These are phyloP conservation scores for Lucifuga dentata DNA, from an alignment of 2,113 vertebrate genomes.

Conservation along the genomic window DNA sequence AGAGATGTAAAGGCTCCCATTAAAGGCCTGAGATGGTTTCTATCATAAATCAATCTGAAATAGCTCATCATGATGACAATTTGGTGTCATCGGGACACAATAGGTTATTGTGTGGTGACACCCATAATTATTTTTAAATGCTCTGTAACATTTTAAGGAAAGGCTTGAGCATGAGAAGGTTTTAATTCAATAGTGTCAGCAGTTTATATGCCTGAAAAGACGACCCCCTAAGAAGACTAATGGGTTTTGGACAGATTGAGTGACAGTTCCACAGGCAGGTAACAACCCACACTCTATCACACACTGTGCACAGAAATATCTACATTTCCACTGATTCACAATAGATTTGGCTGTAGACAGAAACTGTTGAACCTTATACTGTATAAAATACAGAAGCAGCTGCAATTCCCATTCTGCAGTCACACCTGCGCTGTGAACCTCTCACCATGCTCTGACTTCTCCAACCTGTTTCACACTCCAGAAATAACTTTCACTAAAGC, in stretches of 20 bases:
- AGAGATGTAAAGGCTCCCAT: neutral
- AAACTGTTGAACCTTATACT: too few relatives aligned
- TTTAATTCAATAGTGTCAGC: too few relatives aligned
- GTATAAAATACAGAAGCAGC: neutral
- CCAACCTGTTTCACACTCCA: conserved; percentile 31
- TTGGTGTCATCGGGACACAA: too few relatives aligned
- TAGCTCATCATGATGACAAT: neutral
- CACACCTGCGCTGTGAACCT: conserved; percentile 68
- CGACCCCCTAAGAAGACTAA: too few relatives aligned
- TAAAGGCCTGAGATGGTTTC: conserved; percentile 5
- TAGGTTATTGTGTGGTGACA: neutral
- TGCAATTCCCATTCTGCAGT: conserved; percentile 34
- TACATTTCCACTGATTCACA: too few relatives aligned
- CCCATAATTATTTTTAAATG: conserved; percentile 4
- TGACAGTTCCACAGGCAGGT: too few relatives aligned
- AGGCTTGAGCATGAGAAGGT: too few relatives aligned
- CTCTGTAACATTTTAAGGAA: neutral
- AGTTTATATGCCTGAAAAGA: neutral
- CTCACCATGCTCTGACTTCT: conserved; percentile 59
- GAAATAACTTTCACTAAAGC: conserved; percentile 28
- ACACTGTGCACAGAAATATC: too few relatives aligned
- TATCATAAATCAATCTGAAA: neutral
- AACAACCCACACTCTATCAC: too few relatives aligned
- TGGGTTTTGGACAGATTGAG: too few relatives aligned
- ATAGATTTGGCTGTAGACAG: too few relatives aligned